Conservation (phyloP, 2,113 vertebrate genomes). For the Mus spicilegus region DNA sequence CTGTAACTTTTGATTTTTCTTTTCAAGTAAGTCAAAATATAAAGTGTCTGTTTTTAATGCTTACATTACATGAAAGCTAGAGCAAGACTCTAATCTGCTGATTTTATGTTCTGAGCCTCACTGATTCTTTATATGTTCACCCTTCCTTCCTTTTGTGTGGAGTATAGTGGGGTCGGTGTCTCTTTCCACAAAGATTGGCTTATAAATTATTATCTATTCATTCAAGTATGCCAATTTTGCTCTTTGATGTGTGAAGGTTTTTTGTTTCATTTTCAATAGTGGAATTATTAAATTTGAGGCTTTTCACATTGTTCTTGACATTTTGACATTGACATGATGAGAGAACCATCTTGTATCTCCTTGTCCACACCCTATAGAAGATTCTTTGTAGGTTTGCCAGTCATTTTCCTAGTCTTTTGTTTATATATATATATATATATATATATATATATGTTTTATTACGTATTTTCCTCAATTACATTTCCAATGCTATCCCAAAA, state of each 20-base stretch:
- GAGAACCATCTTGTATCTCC: neutral
- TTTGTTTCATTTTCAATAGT: slow-evolving; percentile 17
- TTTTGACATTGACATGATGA: neutral
- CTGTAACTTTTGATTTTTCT: neutral
- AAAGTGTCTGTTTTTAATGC: neutral
- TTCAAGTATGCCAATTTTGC: neutral
- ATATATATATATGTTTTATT: too few relatives aligned
- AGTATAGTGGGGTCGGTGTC: neutral
- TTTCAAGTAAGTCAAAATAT: slow-evolving; percentile 3
- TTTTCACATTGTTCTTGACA: neutral
- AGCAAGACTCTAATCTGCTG: neutral
- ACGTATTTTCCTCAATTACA: too few relatives aligned
- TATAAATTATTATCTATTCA: slow-evolving; percentile 8
- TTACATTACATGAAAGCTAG: slow-evolving; percentile 30
- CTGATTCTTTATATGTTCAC: slow-evolving; percentile 18
- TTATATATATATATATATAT: too few relatives aligned
- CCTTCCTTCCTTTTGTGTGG: neutral
- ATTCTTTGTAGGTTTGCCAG: neutral
- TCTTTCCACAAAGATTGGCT: neutral
- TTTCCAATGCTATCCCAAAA: too few relatives aligned
- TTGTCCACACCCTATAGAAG: neutral
- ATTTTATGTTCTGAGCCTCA: slow-evolving; percentile 46
- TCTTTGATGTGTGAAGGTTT: neutral
- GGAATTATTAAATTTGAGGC: neutral
- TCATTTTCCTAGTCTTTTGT: neutral